phyloP scores from a whole-genome alignment of 1,140 invertebrate species.

The Camponotus vicinus region DNA sequence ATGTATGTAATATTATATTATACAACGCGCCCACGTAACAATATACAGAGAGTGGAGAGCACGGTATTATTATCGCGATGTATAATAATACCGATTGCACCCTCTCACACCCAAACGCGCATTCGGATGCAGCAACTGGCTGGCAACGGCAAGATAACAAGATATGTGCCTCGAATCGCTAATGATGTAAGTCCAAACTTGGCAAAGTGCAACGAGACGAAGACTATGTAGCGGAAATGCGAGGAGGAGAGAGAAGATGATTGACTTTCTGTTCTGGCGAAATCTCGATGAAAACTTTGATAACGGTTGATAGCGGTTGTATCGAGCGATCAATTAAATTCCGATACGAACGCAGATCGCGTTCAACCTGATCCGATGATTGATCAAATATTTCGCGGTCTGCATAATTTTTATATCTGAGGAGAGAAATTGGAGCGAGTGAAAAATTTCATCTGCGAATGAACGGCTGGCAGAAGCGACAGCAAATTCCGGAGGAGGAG shows the following conservation, averaged over 20 bases:
- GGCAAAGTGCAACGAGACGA: conserved; percentile 39
- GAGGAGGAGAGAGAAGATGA: background rate
- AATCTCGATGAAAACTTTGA: conserved; percentile 37
- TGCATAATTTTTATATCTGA: conserved; percentile 25
- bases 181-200: conserved; percentile 56
- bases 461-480: background rate
- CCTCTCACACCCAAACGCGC: background rate
- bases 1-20: background rate
- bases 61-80: conserved; percentile 3
- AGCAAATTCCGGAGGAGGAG: background rate
- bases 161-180: conserved; percentile 58
- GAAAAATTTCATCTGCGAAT: conserved; percentile 9
- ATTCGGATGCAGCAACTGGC: conserved; percentile 27
- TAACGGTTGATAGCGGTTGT: background rate
- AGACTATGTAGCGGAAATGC: background rate
- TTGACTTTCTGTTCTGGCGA: background rate
- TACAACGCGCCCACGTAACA: background rate
- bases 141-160: conserved; percentile 59
- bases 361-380: conserved; percentile 5
- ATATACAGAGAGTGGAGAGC: background rate
- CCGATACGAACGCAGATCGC: background rate
- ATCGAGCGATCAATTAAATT: conserved; percentile 35
- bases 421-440: background rate
- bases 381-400: background rate
- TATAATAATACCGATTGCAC: conserved; percentile 12